Base-by-base conservation (phyloP, 1,140 invertebrate species). In the Euglossa dilemma region DNA sequence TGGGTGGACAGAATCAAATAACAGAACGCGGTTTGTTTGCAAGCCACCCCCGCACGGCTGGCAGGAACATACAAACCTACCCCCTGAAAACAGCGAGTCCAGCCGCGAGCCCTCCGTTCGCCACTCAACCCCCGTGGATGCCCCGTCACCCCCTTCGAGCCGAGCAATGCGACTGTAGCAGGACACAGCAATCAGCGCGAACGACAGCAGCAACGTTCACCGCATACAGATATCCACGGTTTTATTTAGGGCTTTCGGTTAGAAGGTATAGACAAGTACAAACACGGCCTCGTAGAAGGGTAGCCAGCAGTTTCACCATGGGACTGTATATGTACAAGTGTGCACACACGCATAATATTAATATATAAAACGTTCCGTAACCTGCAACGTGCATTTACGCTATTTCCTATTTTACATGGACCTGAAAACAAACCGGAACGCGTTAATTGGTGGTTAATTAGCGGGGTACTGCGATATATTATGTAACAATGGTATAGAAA, bases 11-110 rank as follows among this genome's bases (percentile, higher is more conserved):
- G 87, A 90, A 91, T 91, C 87, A 91, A 91, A 91, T 91, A 91
- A 91, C 90, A 90, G 90, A 91, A 89, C 87, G 90, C 87, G 90
- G 90, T 91, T 91, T 91, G 89, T 91, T 91, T 91, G 90, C 90
- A 89, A 91, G 86, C 89, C 88, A 84, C 83, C 89, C 83, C 83
- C 61, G 74, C 89, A 90, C 83, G 85, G 70, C 77, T 66, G 76
- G 77, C 75, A 85, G 89, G 79, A 88, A 89, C 84, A 84, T 86
- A 89, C 76, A 88, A 86, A 88, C 84, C 80, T 43, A 8, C 5
- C 66, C 43, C 75, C 74, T 50, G 73, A 78, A 82, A 74, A 78
- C 86, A 84, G 70, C 75, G 70, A 72, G 76, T 85, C 83, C 36
- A 56, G 9, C 25, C 52, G 52, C 69, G 70, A 70, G 67, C 52